Evolutionary conservation across 2,797 vertebrate genomes (phyloP).

Genomic region (Anguilla obscura): DNA sequence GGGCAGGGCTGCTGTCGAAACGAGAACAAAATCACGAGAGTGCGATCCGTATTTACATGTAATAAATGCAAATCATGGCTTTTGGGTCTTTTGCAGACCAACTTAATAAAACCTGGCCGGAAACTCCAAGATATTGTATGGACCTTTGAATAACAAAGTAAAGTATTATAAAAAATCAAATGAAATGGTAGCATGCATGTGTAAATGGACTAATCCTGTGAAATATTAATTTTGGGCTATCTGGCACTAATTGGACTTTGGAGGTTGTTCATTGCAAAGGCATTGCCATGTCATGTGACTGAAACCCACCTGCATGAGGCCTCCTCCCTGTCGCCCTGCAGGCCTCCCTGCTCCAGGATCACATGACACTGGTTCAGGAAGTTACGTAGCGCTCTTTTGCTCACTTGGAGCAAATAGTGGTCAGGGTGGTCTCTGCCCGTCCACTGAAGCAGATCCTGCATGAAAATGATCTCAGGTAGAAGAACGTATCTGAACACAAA

Average conservation of each 20-base stretch:
- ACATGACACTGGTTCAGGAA: slow-evolving; percentile 66
- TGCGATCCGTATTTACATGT: background rate
- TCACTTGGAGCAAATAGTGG: slow-evolving; percentile 69
- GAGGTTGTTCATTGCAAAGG: background rate
- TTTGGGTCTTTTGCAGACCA: background rate
- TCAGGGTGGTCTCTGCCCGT: slow-evolving; percentile 71
- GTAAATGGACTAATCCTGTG: background rate
- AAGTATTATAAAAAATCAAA: background rate
- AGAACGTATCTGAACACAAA: background rate
- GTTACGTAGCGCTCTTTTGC: slow-evolving; percentile 62
- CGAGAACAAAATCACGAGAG: background rate
- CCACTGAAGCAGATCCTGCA: slow-evolving; percentile 70
- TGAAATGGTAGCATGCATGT: background rate
- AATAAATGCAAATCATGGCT: background rate
- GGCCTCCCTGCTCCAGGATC: slow-evolving; percentile 66
- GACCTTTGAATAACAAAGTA: background rate
- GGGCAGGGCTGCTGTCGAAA: background rate
- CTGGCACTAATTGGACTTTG: background rate
- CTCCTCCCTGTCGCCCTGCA: slow-evolving; percentile 57
- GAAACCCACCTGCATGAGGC: slow-evolving; percentile 54
- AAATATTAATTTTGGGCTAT: background rate
- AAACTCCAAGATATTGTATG: background rate
- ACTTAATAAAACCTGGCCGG: background rate
- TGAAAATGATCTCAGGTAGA: background rate
- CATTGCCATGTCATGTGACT: background rate